Evolutionary conservation across 2,113 vertebrate genomes (phyloP).

Genomic region (Cathartes aura): DNA sequence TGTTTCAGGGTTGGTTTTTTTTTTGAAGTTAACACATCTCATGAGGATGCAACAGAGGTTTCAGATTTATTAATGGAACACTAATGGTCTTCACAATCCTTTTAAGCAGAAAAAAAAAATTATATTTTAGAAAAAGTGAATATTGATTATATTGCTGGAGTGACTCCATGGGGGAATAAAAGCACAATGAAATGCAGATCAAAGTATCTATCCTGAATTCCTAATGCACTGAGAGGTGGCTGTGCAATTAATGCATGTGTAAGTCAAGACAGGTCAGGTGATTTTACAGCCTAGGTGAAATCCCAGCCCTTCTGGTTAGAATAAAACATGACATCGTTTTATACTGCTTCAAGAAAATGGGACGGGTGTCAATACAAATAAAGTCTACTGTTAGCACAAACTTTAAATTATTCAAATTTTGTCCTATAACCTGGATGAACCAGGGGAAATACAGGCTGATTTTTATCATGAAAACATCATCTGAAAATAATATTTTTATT

Average conservation of each 20-base stretch:
- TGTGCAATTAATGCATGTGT: not conserved
- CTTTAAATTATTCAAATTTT: not conserved
- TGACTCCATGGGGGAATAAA: not conserved
- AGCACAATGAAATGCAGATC: not conserved
- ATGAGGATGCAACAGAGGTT: not conserved
- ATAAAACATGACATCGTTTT: not conserved
- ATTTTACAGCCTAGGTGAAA: not conserved
- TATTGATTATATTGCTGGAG: conserved; percentile 8
- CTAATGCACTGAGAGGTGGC: not conserved
- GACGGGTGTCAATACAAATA: not conserved
- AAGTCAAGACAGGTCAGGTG: not conserved
- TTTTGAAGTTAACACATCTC: not conserved
- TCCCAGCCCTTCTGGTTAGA: not conserved
- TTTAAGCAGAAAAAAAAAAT: not conserved
- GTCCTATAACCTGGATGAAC: not conserved
- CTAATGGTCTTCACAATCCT: not conserved
- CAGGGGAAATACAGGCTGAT: not conserved
- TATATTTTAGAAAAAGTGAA: not conserved
- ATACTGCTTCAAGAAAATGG: not conserved
- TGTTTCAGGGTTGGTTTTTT: not conserved
- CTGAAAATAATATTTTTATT: not conserved
- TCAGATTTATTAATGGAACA: conserved; percentile 17
- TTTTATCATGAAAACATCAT: not conserved
- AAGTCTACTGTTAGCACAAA: not conserved
- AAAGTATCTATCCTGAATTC: not conserved